Conservation (phyloP, 92 coral and sea anemone genomes). For the Epizoanthus fatuus region DNA sequence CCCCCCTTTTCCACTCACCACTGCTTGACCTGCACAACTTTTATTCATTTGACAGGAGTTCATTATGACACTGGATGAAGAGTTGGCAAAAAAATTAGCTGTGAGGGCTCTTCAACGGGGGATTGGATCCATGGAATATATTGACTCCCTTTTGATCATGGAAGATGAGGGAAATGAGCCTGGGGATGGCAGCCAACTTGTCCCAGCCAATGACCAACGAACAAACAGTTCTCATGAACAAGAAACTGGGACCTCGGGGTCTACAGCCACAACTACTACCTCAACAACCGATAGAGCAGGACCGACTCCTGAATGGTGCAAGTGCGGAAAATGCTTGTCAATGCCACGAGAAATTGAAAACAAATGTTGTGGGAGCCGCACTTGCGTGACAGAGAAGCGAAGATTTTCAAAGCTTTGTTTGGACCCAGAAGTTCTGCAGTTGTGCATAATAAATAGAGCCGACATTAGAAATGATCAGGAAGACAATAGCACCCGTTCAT, state of each 20-base stretch:
- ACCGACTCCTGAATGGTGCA: slow-evolving; percentile 44
- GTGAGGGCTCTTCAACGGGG: slow-evolving; percentile 3
- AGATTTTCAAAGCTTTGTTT: slow-evolving; percentile 64
- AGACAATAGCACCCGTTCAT: slow-evolving; percentile 62
- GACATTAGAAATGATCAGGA: slow-evolving; percentile 64
- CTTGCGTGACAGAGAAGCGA: slow-evolving; percentile 49
- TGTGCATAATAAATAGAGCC: slow-evolving; percentile 48
- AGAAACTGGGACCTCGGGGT: too few species aligned
- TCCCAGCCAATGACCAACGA: too few species aligned
- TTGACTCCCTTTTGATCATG: too few species aligned
- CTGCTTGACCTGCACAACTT: too few species aligned
- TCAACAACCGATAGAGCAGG: not conserved
- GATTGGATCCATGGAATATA: slow-evolving; percentile 23
- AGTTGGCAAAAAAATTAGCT: not conserved
- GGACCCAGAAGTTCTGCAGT: slow-evolving; percentile 56
- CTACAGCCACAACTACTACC: too few species aligned
- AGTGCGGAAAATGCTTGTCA: slow-evolving; percentile 46
- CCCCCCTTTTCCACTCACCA: too few species aligned
- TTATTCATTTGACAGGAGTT: slow-evolving; percentile 3
- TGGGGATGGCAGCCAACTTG: too few species aligned
- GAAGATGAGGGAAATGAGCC: too few species aligned
- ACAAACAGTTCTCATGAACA: too few species aligned
- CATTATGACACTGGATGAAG: slow-evolving; percentile 11
- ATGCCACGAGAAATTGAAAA: slow-evolving; percentile 61
- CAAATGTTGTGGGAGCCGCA: slow-evolving; percentile 56